Percentiles rank a stretch among this genome's conserved stretches.
These are phyloP conservation scores for Gorsachius magnificus DNA, from an alignment of 2,797 vertebrate genomes.

Conservation along the genomic window DNA sequence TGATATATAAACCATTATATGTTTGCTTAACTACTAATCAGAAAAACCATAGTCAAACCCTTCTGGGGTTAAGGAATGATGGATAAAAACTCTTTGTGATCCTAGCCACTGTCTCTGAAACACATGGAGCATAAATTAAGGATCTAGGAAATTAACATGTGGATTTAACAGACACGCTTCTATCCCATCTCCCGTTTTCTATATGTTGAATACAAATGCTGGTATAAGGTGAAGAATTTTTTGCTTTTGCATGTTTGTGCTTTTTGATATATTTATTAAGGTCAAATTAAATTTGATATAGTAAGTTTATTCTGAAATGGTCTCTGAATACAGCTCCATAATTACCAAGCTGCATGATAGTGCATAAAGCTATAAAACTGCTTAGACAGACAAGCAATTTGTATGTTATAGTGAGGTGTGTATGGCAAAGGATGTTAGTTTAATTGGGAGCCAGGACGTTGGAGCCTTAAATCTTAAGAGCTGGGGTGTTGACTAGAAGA, in stretches of 20 bases:
- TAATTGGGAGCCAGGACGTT: constrained; percentile 72
- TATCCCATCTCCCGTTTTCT: constrained; percentile 48
- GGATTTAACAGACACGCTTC: constrained; percentile 43
- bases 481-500: neutral
- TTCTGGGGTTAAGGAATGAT: neutral
- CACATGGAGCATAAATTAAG: neutral
- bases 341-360: constrained; percentile 67
- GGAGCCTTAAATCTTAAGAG: constrained; percentile 72
- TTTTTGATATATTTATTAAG: constrained; percentile 65
- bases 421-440: constrained; percentile 72
- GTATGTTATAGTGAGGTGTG: constrained; percentile 64
- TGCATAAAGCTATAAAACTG: constrained; percentile 73
- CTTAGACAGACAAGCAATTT: constrained; percentile 73
- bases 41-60: constrained; percentile 24
- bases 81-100: constrained; percentile 28
- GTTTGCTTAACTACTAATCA: constrained; percentile 49
- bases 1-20: constrained; percentile 28
- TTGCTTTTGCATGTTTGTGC: constrained; percentile 52
- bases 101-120: neutral
- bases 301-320: constrained; percentile 69
- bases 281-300: constrained; percentile 74
- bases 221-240: constrained; percentile 40
- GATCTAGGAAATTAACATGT: constrained; percentile 45
- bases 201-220: constrained; percentile 32
- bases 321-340: constrained; percentile 69